A percentile compares a stretch with the other conserved stretches of the same genome.
phyloP scores from a whole-genome alignment of 1,140 invertebrate genomes.

The Yoshiicerus persimilis region DNA sequence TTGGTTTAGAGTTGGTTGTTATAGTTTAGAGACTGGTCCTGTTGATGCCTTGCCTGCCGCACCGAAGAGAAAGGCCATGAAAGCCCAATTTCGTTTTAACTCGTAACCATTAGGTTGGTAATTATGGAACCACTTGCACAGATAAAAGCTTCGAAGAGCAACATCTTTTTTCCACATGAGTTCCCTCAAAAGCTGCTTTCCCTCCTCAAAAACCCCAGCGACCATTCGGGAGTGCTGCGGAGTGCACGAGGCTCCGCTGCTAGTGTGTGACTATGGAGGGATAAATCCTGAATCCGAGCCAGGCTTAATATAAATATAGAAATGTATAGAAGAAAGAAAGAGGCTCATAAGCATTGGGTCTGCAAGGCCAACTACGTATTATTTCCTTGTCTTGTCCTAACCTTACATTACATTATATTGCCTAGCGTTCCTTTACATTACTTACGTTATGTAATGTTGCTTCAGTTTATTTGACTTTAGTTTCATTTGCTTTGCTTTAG shows the following conservation, averaged over 20 bases:
- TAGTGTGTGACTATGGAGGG: background rate
- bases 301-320: background rate
- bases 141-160: conserved; percentile 23
- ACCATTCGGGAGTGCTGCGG: background rate
- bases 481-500: background rate
- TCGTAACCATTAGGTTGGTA: conserved; percentile 36
- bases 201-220: background rate
- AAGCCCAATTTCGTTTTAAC: conserved; percentile 35
- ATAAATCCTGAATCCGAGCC: background rate
- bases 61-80: background rate
- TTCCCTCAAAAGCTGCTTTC: conserved; percentile 14
- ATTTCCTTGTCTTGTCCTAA: background rate
- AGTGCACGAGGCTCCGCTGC: background rate
- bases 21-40: background rate
- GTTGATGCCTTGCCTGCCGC: background rate
- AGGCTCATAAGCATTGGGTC: background rate
- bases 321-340: background rate
- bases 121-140: conserved; percentile 28
- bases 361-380: background rate
- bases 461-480: background rate
- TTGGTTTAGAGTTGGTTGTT: background rate
- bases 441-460: background rate
- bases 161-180: conserved; percentile 28
- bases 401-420: background rate
- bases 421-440: background rate